Evolutionary conservation across 2,113 vertebrate species (phyloP).

Genomic region (Anarrhichthys ocellatus): DNA sequence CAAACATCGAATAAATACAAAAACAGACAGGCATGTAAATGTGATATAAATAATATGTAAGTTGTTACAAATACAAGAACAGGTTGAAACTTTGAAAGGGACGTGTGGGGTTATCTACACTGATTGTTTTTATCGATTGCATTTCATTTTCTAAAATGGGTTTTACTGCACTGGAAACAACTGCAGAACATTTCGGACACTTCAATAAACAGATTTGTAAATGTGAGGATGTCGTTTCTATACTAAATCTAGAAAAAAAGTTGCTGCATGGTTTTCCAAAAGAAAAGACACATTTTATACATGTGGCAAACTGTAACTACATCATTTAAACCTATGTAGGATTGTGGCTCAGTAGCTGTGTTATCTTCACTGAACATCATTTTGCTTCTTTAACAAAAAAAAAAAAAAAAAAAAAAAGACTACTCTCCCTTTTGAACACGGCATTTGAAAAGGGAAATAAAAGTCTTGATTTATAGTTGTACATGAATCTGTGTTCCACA

Average conservation of each 20-base stretch:
- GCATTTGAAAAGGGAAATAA: conserved; percentile 19
- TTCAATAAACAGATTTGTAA: conserved; percentile 5
- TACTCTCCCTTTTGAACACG: background rate
- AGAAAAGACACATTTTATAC: conserved; percentile 50
- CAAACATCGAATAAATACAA: conserved; percentile 82
- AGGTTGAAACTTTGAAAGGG: conserved; percentile 15
- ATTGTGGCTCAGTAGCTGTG: conserved; percentile 7
- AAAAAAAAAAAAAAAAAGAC: background rate
- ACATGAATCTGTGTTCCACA: conserved; percentile 51
- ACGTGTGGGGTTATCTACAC: conserved; percentile 38
- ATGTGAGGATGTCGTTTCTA: conserved; percentile 12
- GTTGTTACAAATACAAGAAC: conserved; percentile 57
- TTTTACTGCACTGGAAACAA: conserved; percentile 34
- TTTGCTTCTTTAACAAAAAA: conserved; percentile 19
- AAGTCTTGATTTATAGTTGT: conserved; percentile 26
- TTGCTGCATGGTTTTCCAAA: conserved; percentile 42
- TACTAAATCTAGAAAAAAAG: conserved; percentile 29
- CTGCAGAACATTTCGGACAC: conserved; percentile 9
- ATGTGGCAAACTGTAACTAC: conserved; percentile 7
- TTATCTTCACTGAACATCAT: conserved; percentile 25
- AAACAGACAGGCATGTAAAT: conserved; percentile 66
- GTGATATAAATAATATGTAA: conserved; percentile 79
- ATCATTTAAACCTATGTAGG: conserved; percentile 3
- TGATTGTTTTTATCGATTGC: conserved; percentile 44
- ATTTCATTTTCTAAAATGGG: conserved; percentile 31